Conservation (phyloP, 2,797 vertebrate species). For the Rhinatrema bivittatum region DNA sequence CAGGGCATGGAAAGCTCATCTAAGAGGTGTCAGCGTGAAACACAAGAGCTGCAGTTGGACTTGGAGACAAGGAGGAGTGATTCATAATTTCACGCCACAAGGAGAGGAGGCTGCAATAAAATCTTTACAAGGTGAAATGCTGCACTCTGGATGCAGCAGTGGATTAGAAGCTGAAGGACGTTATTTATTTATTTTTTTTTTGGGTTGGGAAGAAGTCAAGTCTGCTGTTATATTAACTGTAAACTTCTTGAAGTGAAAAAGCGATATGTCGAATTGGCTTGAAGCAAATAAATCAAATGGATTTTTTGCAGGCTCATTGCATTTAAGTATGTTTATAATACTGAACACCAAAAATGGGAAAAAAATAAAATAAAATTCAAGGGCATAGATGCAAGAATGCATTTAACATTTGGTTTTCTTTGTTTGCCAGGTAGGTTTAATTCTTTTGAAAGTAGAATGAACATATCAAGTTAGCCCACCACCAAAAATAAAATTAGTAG, state of each 20-base stretch:
- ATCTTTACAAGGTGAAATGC: conserved; percentile 62
- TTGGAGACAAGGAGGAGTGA: conserved; percentile 60
- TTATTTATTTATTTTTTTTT: conserved; percentile 17
- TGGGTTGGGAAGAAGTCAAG: conserved; percentile 18
- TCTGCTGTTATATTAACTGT: conserved; percentile 44
- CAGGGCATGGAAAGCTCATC: conserved; percentile 71
- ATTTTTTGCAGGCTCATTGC: too few relatives aligned
- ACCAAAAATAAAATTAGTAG: too few relatives aligned
- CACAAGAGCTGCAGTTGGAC: conserved; percentile 69
- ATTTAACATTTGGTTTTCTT: too few relatives aligned
- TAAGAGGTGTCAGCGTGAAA: conserved; percentile 76
- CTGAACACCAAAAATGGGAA: conserved; percentile 8
- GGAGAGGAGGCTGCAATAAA: conserved; percentile 47
- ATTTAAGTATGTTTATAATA: too few relatives aligned
- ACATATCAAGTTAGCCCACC: too few relatives aligned
- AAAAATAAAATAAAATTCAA: too few relatives aligned
- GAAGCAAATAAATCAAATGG: too few relatives aligned
- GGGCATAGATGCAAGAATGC: too few relatives aligned
- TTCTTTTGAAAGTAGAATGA: too few relatives aligned
- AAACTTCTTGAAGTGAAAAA: conserved; percentile 47
- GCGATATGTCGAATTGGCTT: conserved; percentile 35
- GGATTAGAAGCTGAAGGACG: conserved; percentile 28
- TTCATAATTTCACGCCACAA: conserved; percentile 57
- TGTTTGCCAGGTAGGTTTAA: too few relatives aligned
- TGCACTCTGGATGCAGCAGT: conserved; percentile 36